Evolutionary conservation across 37 sponge, comb jelly and placozoan species (phyloP), one percentile per base, ranked within the genome.

Genomic region (Diacarnus erythraeanus): DNA sequence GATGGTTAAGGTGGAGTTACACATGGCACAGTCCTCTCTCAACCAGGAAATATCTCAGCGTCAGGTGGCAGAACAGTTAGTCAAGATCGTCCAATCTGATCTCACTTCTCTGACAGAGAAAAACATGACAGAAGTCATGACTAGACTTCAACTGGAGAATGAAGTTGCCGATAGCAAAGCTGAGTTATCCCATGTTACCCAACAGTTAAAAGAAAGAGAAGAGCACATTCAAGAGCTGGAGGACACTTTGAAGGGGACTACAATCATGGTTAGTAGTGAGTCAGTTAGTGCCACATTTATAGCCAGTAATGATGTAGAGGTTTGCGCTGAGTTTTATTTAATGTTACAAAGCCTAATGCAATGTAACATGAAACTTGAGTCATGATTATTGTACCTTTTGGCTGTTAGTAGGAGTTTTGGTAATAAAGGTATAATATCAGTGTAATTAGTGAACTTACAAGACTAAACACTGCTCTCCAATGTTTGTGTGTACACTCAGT

Each of bases 21-120:
- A 67, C 17, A 42, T 58, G 37, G 71, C 41, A 12, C 29, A 41
- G 27, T 43, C 3, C 4, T 54, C 68, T 39, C 40, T 90, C 64
- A 94, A 83, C 33, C 41, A 86, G 36, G 94, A 86, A 54, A 83
- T 71, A 64, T 87, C 94, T 21, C 76, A 90, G 43, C 39, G 85
- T 41, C 60, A 89, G 81, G 91, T 94, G 59, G 83, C 83, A 5
- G 91, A 94, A 40, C 72, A 94, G 30, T 71, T 94, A 58, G 68
- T 44, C 0, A 75, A 73, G 27, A 94, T 94, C 17, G 74, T 89
- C 42, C 91, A 94, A 56, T 86, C 79, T 31, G 94, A 94, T 42
- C 38, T 87, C 47, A 69, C 35, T 2, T 78, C 39, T 36, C 59
- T 84, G 27, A 79, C 82, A 23, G 66, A 73, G 69, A 56, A 64